Evolutionary conservation across 2,888 invertebrate species (phyloP).

Genomic region (Nyleta sp.): DNA sequence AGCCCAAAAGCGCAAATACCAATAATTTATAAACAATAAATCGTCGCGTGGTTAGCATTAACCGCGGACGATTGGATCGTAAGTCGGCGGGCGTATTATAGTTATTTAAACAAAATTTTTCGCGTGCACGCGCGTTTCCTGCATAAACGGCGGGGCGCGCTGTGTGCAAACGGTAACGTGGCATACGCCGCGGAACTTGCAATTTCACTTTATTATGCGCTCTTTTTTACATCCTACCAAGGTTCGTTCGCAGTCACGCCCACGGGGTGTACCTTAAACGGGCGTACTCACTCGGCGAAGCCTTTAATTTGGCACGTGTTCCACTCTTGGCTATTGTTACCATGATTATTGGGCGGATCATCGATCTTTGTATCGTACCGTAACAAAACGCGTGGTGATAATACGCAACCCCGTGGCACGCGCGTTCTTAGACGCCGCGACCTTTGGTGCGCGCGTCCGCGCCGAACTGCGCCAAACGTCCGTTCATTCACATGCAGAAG

Average conservation of each 20-base stretch:
- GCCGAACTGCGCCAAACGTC: conserved; percentile 28
- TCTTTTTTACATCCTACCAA: conserved; percentile 59
- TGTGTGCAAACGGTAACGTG: conserved; percentile 53
- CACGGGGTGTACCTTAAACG: conserved; percentile 69
- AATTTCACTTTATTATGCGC: conserved; percentile 72
- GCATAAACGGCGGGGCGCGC: conserved; percentile 16
- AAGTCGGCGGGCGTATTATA: conserved; percentile 36
- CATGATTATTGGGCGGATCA: conserved; percentile 75
- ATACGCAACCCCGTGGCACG: conserved; percentile 54
- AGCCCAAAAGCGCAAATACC: conserved; percentile 27
- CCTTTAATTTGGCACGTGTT: conserved; percentile 81
- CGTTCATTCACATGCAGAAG: conserved; percentile 48
- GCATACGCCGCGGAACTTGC: conserved; percentile 64
- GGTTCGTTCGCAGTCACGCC: conserved; percentile 69
- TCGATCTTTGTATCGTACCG: conserved; percentile 57
- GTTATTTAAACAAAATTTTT: conserved; percentile 47
- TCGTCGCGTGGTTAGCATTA: conserved; percentile 37
- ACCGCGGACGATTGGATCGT: conserved; percentile 37
- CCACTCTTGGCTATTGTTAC: conserved; percentile 77
- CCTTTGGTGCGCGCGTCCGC: conserved; percentile 29
- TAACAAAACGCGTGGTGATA: conserved; percentile 57
- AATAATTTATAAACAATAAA: conserved; percentile 57
- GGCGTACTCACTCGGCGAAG: conserved; percentile 69
- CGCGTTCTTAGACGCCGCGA: conserved; percentile 48
- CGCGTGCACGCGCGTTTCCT: conserved; percentile 4